Percentiles rank a stretch among this genome's conserved stretches.
These are phyloP conservation scores for Microtus agrestis DNA, from an alignment of 2,797 vertebrate genomes.

Conservation along the genomic window DNA sequence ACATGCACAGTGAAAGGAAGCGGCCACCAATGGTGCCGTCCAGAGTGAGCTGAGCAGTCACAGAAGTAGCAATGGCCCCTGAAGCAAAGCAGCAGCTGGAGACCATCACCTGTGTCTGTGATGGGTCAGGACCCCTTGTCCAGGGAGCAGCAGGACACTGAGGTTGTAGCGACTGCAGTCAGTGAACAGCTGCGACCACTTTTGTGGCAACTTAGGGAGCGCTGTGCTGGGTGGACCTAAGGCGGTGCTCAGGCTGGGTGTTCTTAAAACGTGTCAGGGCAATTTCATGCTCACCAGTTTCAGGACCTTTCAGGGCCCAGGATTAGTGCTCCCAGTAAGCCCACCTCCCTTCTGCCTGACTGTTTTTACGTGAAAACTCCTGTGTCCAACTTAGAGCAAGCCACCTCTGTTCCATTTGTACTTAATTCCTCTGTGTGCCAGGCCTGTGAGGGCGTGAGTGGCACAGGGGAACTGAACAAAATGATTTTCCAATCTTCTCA, in stretches of 20 bases:
- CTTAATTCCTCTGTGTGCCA: constrained; percentile 42
- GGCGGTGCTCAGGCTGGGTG: constrained; percentile 65
- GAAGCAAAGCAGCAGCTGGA: constrained; percentile 96
- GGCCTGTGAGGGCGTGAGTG: background rate
- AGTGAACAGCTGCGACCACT: constrained; percentile 61
- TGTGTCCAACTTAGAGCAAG: constrained; percentile 64
- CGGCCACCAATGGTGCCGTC: constrained; percentile 93
- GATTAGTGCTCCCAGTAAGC: constrained; percentile 69
- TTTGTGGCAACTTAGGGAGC: constrained; percentile 69
- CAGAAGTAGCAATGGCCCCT: constrained; percentile 97
- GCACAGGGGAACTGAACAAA: constrained; percentile 66
- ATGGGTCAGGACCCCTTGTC: constrained; percentile 1
- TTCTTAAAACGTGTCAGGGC: constrained; percentile 80
- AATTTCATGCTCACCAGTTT: constrained; percentile 62
- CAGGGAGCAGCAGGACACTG: constrained; percentile 54
- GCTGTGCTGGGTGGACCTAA: constrained; percentile 69
- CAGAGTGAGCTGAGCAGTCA: constrained; percentile 96
- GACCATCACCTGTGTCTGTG: constrained; percentile 92
- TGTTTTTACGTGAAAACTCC: constrained; percentile 71
- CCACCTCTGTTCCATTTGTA: constrained; percentile 29
- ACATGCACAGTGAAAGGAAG: constrained; percentile 97
- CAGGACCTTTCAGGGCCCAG: constrained; percentile 55
- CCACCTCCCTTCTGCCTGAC: background rate
- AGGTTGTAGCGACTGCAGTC: background rate
- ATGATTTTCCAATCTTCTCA: constrained; percentile 67